Base-by-base conservation (phyloP, 2,888 invertebrate genomes). In the Vanessa cardui region DNA sequence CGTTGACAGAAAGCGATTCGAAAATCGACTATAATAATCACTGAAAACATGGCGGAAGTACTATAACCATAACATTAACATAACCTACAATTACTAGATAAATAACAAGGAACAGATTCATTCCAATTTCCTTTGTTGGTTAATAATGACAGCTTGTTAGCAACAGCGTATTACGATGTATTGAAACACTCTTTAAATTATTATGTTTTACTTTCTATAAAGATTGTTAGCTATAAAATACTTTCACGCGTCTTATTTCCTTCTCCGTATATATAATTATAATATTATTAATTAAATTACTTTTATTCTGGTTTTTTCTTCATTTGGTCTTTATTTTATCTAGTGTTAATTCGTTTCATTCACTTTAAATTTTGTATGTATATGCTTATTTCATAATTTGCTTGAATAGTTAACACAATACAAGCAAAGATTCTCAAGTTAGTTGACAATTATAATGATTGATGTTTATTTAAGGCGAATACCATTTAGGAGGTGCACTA, bases 151-250 rank as follows among this genome's bases (percentile, higher is more conserved):
- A n/a, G 58, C 66, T 49, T 58, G 66, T 58, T 66, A 20, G 49
- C 21, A 45, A 44, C 39, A 31, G 26, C 26, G n/a, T 18, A 18
- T 50, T 61, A 26, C 45, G 50, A 15, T 46, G 61, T 49, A 64
- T 54, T 45, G 47, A 58, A 70, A 64, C 71, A 72, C 12, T 62
- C 56, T 39, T 46, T 66, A 54, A 62, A 69, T 72, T 72, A 71
- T 75, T 76, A 71, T 75, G 72, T 74, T 71, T 71, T 68, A 73
- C 76, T 76, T 76, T 76, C 76, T 73, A 76, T 62, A 62, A 56
- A 60, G 68, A 72, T 59, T 65, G 66, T 44, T 68, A n/a, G 69
- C 50, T 47, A 31, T 50, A 21, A 62, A 61, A 39, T 52, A 71
- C 74, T 73, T 73, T 73, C 73, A 71, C 72, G 61, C 60, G 71